Base-by-base conservation (phyloP, 2,113 vertebrate genomes). In the Archocentrus centrarchus region DNA sequence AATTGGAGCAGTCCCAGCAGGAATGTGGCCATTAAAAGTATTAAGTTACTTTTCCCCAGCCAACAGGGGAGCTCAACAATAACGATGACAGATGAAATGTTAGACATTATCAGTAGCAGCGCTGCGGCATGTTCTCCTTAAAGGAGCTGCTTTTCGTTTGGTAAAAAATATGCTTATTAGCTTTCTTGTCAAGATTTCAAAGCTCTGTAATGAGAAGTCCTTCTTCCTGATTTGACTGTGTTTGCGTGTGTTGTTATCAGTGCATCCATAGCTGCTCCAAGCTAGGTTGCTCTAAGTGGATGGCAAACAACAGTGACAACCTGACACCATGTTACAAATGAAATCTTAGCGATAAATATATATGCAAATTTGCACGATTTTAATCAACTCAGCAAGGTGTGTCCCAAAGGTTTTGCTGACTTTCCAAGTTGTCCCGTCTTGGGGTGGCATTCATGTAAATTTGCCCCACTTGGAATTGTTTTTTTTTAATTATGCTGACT, bases 31-130 rank as follows among this genome's bases (percentile, higher is more conserved):
- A 58, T 80, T 80, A 75, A 11, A 61, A 61, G 58, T 64, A 77
- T 85, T 80, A 50, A 62, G 55, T 89, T 86, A 30, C 35, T 61
- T 79, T 85, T 59, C 73, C 64, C 37, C 84, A 55, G 47, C 68
- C 47, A 73, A n/a, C 68, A 32, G 47, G 14, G 66, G 47, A 53
- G 47, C 27, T 32, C 68, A 73, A 55, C 18, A 55, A 55, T 73
- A 73, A 73, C 53, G 27, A 73, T 73, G 68, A 73, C 47, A 73
- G 47, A 73, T 73, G 17, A 20, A 73, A 73, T 73, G 2, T 73
- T 73, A 32, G 24, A 73, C 47, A 73, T 73, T 55, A 32, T 73
- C 27, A 73, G 47, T 50, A 50, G 47, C 47, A 32, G 47, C 47
- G 20, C 68, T 14, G 18, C 32, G 68, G 17, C 18, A 32, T 32